Evolutionary conservation across 1,140 invertebrate species (phyloP).

Genomic region (Thaumetopoea pityocampa): DNA sequence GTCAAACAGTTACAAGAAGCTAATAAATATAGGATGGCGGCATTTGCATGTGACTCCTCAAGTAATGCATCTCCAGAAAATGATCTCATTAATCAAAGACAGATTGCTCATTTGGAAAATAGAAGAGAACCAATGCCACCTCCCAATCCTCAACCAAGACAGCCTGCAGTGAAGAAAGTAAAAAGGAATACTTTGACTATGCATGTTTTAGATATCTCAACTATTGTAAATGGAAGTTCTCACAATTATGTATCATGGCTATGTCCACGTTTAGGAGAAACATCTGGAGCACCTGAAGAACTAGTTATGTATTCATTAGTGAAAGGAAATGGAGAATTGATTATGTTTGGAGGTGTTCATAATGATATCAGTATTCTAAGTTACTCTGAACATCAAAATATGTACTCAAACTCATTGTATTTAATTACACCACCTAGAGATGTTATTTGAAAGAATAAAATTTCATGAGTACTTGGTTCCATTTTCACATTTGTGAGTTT

Average conservation of each 20-base stretch:
- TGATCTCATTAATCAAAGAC: constrained; percentile 66
- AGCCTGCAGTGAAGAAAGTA: constrained; percentile 65
- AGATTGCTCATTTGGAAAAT: constrained; percentile 66
- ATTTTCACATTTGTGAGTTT: too few relatives aligned
- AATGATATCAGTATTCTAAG: constrained; percentile 80
- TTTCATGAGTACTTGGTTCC: too few relatives aligned
- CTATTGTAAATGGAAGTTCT: constrained; percentile 80
- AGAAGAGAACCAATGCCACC: constrained; percentile 41
- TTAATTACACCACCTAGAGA: constrained; percentile 86
- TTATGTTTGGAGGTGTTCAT: constrained; percentile 95
- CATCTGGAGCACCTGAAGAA: constrained; percentile 87
- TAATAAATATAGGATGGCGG: constrained; percentile 77
- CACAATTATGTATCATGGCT: constrained; percentile 85
- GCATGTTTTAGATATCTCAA: constrained; percentile 91
- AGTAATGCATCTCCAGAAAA: constrained; percentile 51
- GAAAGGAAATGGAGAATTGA: constrained; percentile 91
- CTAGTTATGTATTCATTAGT: constrained; percentile 93
- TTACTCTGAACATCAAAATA: constrained; percentile 72
- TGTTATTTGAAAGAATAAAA: constrained; percentile 84
- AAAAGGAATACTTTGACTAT: constrained; percentile 83
- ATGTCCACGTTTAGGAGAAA: constrained; percentile 79
- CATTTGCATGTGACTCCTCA: constrained; percentile 76
- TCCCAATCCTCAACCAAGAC: constrained; percentile 40
- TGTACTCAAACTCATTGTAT: constrained; percentile 88
- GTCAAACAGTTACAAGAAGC: constrained; percentile 72